Percentiles rank a stretch among this genome's conserved stretches.
These are phyloP conservation scores for Ceramica pisi DNA, from an alignment of 2,888 invertebrate genomes.

Conservation along the genomic window DNA sequence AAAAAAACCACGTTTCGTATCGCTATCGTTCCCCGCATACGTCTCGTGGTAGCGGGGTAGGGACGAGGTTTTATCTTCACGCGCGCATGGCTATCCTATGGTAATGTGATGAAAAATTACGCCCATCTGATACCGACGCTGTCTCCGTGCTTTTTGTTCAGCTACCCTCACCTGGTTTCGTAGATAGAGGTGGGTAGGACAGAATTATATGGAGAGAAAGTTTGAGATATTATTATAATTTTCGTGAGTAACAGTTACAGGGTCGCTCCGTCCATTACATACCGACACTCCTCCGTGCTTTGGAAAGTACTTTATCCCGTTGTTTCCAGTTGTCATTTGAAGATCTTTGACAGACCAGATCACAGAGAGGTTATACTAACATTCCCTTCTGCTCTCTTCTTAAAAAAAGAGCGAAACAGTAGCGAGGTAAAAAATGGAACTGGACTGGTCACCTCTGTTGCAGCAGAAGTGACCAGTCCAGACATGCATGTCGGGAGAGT, in stretches of 20 bases:
- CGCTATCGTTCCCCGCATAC: constrained; percentile 59
- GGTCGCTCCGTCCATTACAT: neutral
- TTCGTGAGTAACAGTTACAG: neutral
- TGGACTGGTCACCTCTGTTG: too few relatives aligned
- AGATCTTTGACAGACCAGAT: too few relatives aligned
- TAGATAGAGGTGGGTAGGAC: constrained; percentile 8
- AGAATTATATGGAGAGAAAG: constrained; percentile 1
- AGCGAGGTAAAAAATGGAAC: too few relatives aligned
- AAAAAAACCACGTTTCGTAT: constrained; percentile 18
- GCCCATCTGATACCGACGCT: constrained; percentile 83
- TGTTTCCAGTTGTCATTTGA: too few relatives aligned
- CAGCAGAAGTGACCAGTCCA: too few relatives aligned
- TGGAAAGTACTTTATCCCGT: too few relatives aligned
- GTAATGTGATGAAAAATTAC: constrained; percentile 91
- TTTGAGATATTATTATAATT: neutral
- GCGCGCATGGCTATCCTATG: constrained; percentile 86
- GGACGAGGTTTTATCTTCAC: constrained; percentile 88
- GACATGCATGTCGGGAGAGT: too few relatives aligned
- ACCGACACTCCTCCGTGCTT: too few relatives aligned
- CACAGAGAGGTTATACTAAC: too few relatives aligned
- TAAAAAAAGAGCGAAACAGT: too few relatives aligned
- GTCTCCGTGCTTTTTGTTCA: constrained; percentile 77
- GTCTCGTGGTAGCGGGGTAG: constrained; percentile 77
- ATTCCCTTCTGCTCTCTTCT: too few relatives aligned
- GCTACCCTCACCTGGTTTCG: constrained; percentile 40